Conservation (phyloP, 2,113 vertebrate species). For the Ifrita kowaldi region DNA sequence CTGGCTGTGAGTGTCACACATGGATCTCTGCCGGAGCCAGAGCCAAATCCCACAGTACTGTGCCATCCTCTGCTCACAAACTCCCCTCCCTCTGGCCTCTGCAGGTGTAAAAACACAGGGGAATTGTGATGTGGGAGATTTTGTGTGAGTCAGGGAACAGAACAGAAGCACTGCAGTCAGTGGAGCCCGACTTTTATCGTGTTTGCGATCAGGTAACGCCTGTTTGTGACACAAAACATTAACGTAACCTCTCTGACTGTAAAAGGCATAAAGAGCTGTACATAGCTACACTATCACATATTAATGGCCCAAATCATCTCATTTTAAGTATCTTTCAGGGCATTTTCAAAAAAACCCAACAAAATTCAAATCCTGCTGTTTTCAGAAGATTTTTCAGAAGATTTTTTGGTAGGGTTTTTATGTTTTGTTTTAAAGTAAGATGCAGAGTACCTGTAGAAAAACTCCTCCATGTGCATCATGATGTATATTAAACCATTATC, state of each 20-base stretch:
- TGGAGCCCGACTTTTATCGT: rapidly evolving
- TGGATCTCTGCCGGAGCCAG: rapidly evolving
- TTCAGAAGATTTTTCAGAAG: background rate
- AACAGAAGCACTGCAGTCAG: rapidly evolving
- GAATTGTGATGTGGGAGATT: background rate
- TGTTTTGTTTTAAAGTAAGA: background rate
- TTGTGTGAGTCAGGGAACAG: background rate
- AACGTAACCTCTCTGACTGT: background rate
- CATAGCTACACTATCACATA: too few relatives aligned
- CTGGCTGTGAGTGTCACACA: rapidly evolving
- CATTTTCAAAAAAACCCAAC: background rate
- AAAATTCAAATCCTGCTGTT: background rate
- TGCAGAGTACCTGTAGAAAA: background rate
- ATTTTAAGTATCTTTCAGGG: background rate
- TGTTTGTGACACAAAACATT: rapidly evolving
- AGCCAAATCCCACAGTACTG: background rate
- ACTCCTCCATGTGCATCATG: background rate
- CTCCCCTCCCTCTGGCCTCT: background rate
- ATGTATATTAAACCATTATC: background rate
- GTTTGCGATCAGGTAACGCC: background rate
- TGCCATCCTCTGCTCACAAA: background rate
- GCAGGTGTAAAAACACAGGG: background rate
- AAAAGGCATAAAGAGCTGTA: background rate
- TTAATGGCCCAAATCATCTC: background rate
- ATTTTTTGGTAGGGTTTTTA: background rate